Percentiles rank a stretch among this genome's conserved stretches.
Evolutionary conservation across 2,797 vertebrate species (phyloP).

Genomic region (Silurus aristotelis): DNA sequence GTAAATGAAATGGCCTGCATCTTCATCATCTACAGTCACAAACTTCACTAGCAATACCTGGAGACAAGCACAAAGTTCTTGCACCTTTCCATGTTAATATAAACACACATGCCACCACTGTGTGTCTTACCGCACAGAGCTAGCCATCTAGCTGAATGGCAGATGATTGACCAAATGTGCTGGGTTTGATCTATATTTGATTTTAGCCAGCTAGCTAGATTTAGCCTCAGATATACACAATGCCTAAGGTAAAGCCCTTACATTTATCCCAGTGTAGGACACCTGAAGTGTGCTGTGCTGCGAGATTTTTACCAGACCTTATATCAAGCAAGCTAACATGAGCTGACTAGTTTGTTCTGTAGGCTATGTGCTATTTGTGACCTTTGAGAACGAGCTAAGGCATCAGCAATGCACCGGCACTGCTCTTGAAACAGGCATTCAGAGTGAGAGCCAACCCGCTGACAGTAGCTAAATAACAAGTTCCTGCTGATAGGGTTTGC

Average conservation of each 20-base stretch:
- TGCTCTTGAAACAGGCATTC: not conserved
- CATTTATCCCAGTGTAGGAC: not conserved
- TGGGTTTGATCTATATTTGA: not conserved
- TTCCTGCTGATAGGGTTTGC: not conserved
- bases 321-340: not conserved
- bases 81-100: no score
- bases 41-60: no score
- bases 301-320: not conserved
- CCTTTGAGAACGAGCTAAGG: constrained; percentile 15
- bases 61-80: no score
- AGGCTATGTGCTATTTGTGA: constrained; percentile 13
- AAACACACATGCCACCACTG: no score
- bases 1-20: no score
- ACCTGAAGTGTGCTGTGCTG: not conserved
- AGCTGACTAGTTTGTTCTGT: constrained; percentile 23
- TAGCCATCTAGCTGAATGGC: no score
- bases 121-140: no score
- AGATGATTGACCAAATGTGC: not conserved
- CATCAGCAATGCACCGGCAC: constrained; percentile 1
- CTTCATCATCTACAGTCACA: no score
- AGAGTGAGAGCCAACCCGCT: not conserved
- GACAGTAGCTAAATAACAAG: constrained; percentile 2
- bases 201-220: not conserved
- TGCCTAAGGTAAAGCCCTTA: not conserved
- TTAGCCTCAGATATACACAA: not conserved